Evolutionary conservation across 2,113 vertebrate genomes (phyloP).

Genomic region (Lanius ludovicianus): DNA sequence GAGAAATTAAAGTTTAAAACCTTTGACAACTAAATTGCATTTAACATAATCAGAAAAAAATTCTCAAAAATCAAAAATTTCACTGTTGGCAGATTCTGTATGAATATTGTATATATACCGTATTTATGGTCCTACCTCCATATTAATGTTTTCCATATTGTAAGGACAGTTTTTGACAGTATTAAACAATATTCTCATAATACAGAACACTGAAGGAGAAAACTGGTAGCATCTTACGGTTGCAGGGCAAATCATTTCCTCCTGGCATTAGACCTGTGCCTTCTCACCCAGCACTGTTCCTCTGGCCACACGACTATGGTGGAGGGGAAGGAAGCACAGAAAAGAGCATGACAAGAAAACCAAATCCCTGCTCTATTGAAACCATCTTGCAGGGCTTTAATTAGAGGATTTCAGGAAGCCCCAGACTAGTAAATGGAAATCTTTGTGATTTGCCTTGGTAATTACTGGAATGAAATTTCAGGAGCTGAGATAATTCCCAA

Average conservation of each 20-base stretch:
- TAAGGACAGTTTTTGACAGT: neutral
- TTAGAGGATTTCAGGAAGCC: constrained; percentile 37
- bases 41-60: neutral
- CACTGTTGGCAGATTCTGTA: neutral
- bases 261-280: neutral
- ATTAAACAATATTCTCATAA: neutral
- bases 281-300: neutral
- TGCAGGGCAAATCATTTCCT: neutral
- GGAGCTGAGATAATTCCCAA: constrained; percentile 8
- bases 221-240: neutral
- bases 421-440: constrained; percentile 48
- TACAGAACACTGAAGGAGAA: neutral
- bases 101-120: neutral
- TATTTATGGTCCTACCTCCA: neutral
- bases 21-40: neutral
- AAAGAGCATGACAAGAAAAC: neutral
- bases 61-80: neutral
- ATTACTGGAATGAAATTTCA: constrained; percentile 50
- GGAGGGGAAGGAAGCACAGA: neutral
- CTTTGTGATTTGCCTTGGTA: constrained; percentile 52
- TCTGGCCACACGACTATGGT: neutral
- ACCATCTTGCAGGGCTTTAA: neutral
- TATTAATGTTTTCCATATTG: neutral
- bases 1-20: neutral
- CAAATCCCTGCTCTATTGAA: neutral